phyloP scores from a whole-genome alignment of 2,113 vertebrate genomes.

The Microtus pennsylvanicus region DNA sequence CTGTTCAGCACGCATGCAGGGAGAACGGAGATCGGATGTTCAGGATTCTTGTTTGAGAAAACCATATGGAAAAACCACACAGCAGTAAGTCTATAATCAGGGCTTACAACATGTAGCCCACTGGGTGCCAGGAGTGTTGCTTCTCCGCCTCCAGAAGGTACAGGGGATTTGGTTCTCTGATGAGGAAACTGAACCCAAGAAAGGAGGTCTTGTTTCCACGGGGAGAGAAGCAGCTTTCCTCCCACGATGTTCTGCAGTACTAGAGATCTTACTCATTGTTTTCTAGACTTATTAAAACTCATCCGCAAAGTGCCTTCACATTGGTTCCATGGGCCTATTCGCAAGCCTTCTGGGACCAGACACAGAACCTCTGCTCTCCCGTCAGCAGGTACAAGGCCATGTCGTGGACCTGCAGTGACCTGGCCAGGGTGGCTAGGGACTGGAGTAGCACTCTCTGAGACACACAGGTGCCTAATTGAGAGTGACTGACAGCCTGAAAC shows the following conservation, averaged over 20 bases:
- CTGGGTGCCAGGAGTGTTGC: conserved; percentile 75
- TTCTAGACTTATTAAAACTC: conserved; percentile 13
- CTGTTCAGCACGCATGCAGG: conserved; percentile 79
- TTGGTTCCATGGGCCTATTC: background rate
- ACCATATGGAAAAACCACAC: conserved; percentile 84
- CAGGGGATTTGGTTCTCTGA: conserved; percentile 72
- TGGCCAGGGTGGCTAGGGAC: background rate
- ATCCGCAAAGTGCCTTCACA: conserved; percentile 21
- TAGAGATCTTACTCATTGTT: background rate
- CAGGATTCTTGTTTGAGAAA: conserved; percentile 83
- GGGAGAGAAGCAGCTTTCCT: background rate
- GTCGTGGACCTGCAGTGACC: background rate
- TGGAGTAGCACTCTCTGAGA: background rate
- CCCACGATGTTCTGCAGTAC: background rate
- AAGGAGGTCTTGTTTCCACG: conserved; percentile 50
- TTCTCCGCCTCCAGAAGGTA: conserved; percentile 58
- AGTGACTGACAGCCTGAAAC: too few species aligned
- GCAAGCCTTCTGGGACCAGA: background rate
- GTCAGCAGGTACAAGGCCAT: background rate
- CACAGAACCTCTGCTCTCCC: background rate
- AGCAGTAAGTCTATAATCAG: conserved; percentile 83
- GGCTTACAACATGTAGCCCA: conserved; percentile 74
- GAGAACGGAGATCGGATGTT: conserved; percentile 82
- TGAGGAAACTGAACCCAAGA: conserved; percentile 79
- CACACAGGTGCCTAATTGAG: background rate